Base-by-base conservation (phyloP, 1,140 invertebrate species). In the Euborellia annulipes region DNA sequence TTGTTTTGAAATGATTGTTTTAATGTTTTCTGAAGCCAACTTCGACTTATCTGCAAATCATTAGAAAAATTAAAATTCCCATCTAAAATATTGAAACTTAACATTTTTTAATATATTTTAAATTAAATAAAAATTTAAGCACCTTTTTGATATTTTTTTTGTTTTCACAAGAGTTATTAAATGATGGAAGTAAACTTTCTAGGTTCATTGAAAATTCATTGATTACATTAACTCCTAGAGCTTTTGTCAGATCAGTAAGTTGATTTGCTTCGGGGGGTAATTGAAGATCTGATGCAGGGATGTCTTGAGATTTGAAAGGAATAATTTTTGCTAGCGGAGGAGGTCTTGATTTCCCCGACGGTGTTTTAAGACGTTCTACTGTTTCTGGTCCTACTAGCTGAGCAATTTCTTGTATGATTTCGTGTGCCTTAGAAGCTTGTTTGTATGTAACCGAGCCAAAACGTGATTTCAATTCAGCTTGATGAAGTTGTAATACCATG, bases 21-120 rank as follows among this genome's bases (percentile, higher is more conserved):
- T 3, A 82, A 62, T 56, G 70, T 63, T 22, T 67, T 63, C 53
- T 68, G 62, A 18, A 80, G 59, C 65, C 67, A 70, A 14, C 54
- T 47, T 62, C 68, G 73, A 36, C 69, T 66, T 54, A 69, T 76
- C 72, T 78, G 52, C 40, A 67, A 63, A 56, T 53, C 48, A 49
- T 37, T 42, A 20, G 27, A 64, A 58, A 53, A 43, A 51, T 34
- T 19, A 49, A n/a, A n/a, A n/a, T n/a, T n/a, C n/a, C 23, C 11
- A 27, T 27, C 11, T 27, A 27, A 6, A 11, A 11, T 27, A 27
- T 41, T 42, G 42, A 42, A 19, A 49, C 11, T 23, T 40, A 36
- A 43, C 43, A 52, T 41, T 46, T 30, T 41, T 39, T 32, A 34
- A 43, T 36, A 37, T 48, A 60, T 55, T 51, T 54, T 56, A 21